These are phyloP conservation scores for Acanthoscelides obtectus DNA, from an alignment of 2,888 invertebrate genomes.

Conservation along the genomic window DNA sequence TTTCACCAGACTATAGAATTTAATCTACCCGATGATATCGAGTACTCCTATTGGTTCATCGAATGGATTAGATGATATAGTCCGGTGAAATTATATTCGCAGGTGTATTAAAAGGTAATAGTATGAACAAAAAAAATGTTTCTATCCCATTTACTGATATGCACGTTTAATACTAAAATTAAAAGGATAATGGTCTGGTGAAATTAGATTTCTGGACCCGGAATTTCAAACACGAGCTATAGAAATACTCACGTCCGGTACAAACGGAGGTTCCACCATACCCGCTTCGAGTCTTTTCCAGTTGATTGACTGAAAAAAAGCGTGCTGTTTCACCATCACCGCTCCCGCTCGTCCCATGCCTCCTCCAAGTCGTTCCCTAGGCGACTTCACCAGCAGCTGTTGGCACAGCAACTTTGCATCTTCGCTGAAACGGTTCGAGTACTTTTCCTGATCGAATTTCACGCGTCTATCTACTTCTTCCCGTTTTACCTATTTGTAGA, in stretches of 20 bases:
- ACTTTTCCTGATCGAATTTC: slow-evolving; percentile 93
- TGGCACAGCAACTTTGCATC: slow-evolving; percentile 88
- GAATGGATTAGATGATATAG: too few relatives aligned
- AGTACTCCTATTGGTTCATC: too few relatives aligned
- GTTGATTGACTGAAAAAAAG: slow-evolving; percentile 77
- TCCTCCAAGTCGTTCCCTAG: slow-evolving; percentile 77
- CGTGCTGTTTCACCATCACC: slow-evolving; percentile 67
- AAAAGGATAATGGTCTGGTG: too few relatives aligned
- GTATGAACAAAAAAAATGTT: too few relatives aligned
- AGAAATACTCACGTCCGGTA: slow-evolving; percentile 73
- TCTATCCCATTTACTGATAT: too few relatives aligned
- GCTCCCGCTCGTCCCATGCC: slow-evolving; percentile 72
- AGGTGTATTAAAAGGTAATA: too few relatives aligned
- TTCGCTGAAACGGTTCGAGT: slow-evolving; percentile 92
- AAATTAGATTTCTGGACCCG: too few relatives aligned
- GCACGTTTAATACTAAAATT: too few relatives aligned
- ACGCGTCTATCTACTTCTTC: slow-evolving; percentile 98
- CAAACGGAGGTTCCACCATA: slow-evolving; percentile 86
- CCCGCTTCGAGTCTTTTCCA: slow-evolving; percentile 98
- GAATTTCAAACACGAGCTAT: too few relatives aligned
- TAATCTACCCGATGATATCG: too few relatives aligned
- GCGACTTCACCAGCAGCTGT: slow-evolving; percentile 84
- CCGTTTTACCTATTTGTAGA: slow-evolving; percentile 66
- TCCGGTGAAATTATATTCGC: too few relatives aligned
- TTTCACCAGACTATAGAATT: too few relatives aligned